Conservation (phyloP, 2,888 invertebrate genomes). For the Congeria kusceri region DNA sequence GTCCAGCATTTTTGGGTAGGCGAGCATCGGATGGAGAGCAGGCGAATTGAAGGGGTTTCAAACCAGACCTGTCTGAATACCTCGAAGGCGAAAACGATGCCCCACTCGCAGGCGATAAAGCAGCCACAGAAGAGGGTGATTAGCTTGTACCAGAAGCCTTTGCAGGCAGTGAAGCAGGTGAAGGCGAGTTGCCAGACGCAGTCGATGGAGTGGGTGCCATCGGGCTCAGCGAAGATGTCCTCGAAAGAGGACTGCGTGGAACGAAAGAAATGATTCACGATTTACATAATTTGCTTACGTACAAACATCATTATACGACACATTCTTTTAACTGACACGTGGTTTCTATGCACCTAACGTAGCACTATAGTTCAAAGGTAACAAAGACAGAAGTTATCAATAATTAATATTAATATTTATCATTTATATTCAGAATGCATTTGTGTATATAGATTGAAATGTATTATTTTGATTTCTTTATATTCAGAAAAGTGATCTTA, state of each 20-base stretch:
- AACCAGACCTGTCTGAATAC: conserved; percentile 23
- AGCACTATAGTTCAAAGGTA: too few species aligned
- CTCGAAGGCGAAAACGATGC: conserved; percentile 65
- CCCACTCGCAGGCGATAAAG: conserved; percentile 88
- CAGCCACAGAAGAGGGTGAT: conserved; percentile 90
- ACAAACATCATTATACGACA: too few species aligned
- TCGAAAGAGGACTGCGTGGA: conserved; percentile 71
- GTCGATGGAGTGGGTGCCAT: conserved; percentile 86
- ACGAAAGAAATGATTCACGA: conserved; percentile 22
- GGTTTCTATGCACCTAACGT: too few species aligned
- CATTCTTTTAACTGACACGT: too few species aligned
- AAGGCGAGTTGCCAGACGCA: conserved; percentile 90
- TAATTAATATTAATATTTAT: too few species aligned
- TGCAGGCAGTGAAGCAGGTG: conserved; percentile 88
- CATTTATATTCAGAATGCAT: too few species aligned
- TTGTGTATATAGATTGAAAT: too few species aligned
- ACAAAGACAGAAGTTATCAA: too few species aligned
- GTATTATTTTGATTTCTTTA: too few species aligned
- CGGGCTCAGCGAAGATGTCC: conserved; percentile 74
- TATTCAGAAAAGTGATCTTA: too few species aligned
- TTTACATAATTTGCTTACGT: too few species aligned
- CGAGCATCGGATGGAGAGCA: not conserved
- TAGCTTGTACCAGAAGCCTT: conserved; percentile 90
- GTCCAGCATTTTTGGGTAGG: conserved; percentile 7
- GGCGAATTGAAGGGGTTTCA: conserved; percentile 6